Percentiles rank a stretch among this genome's conserved stretches.
Conservation (phyloP, 2,888 invertebrate species). For the Lordiphosa andalusiaca region DNA sequence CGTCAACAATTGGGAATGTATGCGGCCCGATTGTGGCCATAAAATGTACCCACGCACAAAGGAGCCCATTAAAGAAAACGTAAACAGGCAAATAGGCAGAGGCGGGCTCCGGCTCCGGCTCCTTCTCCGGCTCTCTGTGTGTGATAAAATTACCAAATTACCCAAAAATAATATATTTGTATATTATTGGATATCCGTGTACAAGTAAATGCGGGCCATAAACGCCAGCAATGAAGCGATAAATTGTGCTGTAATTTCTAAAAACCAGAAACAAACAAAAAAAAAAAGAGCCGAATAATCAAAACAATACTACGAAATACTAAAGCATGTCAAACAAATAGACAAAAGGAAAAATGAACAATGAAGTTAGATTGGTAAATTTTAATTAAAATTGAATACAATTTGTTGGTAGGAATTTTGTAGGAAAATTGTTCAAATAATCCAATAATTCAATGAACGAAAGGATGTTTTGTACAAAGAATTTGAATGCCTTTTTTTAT, state of each 20-base stretch:
- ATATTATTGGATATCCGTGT: too few relatives aligned
- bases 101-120: not conserved
- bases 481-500: too few relatives aligned
- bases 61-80: conserved; percentile 17
- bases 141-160: conserved; percentile 22
- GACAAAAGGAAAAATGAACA: too few relatives aligned
- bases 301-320: not conserved
- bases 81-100: conserved; percentile 21
- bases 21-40: conserved; percentile 19
- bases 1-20: conserved; percentile 8
- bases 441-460: too few relatives aligned
- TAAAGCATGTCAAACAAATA: too few relatives aligned
- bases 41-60: conserved; percentile 42
- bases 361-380: too few relatives aligned
- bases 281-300: not conserved
- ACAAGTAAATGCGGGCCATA: conserved; percentile 17
- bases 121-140: conserved; percentile 3
- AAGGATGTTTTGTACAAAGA: too few relatives aligned
- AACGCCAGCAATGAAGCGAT: conserved; percentile 3
- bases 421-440: too few relatives aligned
- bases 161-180: conserved; percentile 4
- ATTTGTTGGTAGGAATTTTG: too few relatives aligned
- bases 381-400: too few relatives aligned
- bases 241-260: conserved; percentile 4
- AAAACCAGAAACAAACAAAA: too few relatives aligned